Evolutionary conservation across 2,113 vertebrate genomes (phyloP), one percentile per base, ranked within the genome.

Genomic region (Dascyllus trimaculatus): DNA sequence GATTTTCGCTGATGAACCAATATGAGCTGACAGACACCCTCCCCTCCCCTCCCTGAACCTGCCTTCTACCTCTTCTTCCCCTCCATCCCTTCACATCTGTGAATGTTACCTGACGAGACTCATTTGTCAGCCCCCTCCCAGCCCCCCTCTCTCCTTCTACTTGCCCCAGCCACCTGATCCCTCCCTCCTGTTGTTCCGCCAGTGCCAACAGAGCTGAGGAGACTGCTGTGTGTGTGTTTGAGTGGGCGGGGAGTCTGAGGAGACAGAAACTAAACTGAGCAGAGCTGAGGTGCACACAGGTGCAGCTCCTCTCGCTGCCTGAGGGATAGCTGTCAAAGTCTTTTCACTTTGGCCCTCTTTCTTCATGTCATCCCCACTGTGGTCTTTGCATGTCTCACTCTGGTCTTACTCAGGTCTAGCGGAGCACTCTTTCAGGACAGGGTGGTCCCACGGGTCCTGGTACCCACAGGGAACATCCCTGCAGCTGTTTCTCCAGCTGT

Each of bases 41-140:
- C 75, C 53, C 71, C 67, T 71, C 66, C 67, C 38, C 60, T 59
- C n/a, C n/a, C n/a, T n/a, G n/a, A 68, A 68, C 73, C 59, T 53
- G 53, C 63, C 69, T 38, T 71, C 75, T 68, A 29, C 48, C 79
- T 78, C 71, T 18, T 84, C 69, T 73, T 38, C 63, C 56, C 68
- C 73, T 78, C 76, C 71, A 56, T 80, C 75, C 70, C 38, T 77
- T 82, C 62, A 85, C 76, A 80, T 89, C 86, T 88, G 82, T 81
- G 85, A 75, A 80, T 75, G 82, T 86, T 93, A 89, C 88, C 86
- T 92, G 91, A 93, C 82, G 18, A 71, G 81, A 66, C 86, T 90
- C 81, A 88, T 94, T 94, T 92, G 89, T 94, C 92, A 93, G 66
- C 60, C 74, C 64, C 59, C 18, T 76, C 77, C 79, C 67, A 46